Evolutionary conservation across 1,140 invertebrate genomes (phyloP), one percentile per base, ranked within the genome.

Genomic region (Trichogramma pretiosum): DNA sequence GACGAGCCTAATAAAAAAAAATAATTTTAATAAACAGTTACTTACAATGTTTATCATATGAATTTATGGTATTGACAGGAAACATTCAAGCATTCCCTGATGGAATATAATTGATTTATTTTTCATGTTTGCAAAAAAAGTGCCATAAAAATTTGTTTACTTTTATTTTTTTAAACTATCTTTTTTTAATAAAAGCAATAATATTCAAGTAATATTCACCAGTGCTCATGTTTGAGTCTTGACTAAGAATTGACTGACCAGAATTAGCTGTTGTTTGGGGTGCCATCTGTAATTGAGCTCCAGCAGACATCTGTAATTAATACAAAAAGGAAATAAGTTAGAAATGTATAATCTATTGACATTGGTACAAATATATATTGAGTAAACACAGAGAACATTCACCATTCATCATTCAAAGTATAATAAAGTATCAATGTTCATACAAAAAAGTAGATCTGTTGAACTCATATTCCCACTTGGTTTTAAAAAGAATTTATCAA

Each of bases 221-320:
- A 78, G 87, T 90, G 80, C 88, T 92, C 84, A 92, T 89, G 81
- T 92, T 93, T 74, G 89, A 93, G 80, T 92, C 89, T 79, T 90
- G 88, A 82, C 83, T 91, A 81, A 86, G 81, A 79, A 82, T 79
- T 75, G 83, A 82, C 78, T 87, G 84, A 77, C 82, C 83, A 78
- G 85, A 81, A 78, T 83, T 83, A 78, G 86, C 78, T 72, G 84
- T 85, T 72, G 85, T 84, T 80, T 89, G 87, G 71, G 86, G 87
- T 84, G 87, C 86, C 87, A 89, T 89, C 82, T 89, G 87, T 83
- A 89, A 84, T 81, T 89, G 86, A 78, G 87, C 85, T 77, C 86
- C 86, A 80, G 86, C 86, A 80, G 87, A 89, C 87, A 89, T 89
- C 87, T 90, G 78, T 59, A 87, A 86, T 51, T 62, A 55, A n/a